Evolutionary conservation across 2,888 invertebrate genomes (phyloP).

Genomic region (Napeogenes sylphis): DNA sequence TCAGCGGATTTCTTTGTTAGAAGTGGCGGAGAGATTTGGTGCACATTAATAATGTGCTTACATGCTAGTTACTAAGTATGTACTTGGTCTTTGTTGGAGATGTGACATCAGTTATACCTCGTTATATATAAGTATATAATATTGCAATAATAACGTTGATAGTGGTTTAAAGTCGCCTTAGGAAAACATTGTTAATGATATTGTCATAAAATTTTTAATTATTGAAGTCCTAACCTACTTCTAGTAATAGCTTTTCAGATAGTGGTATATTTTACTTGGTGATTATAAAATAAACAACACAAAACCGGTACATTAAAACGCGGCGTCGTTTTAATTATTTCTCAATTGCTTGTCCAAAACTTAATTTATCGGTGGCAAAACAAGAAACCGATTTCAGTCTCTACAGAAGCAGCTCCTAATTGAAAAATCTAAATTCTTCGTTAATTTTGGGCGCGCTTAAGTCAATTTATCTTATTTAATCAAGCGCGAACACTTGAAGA

Average conservation of each 20-base stretch:
- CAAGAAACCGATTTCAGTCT: slow-evolving; percentile 38
- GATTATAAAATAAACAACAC: slow-evolving; percentile 11
- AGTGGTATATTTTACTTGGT: slow-evolving; percentile 1
- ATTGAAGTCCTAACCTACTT: background rate
- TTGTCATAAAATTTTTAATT: background rate
- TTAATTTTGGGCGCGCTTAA: slow-evolving; percentile 49
- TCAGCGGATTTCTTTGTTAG: slow-evolving; percentile 22
- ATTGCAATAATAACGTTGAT: too few relatives aligned
- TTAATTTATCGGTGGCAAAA: slow-evolving; percentile 38
- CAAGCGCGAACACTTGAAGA: slow-evolving; percentile 67
- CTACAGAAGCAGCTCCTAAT: slow-evolving; percentile 37
- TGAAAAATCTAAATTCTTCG: slow-evolving; percentile 45
- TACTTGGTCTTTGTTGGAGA: background rate
- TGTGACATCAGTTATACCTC: background rate
- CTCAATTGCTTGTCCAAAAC: slow-evolving; percentile 37
- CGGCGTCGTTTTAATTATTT: slow-evolving; percentile 36
- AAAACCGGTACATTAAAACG: slow-evolving; percentile 19
- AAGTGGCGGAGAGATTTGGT: slow-evolving; percentile 18
- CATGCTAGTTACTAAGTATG: background rate
- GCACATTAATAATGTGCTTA: background rate
- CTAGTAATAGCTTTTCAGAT: slow-evolving; percentile 1
- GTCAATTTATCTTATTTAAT: slow-evolving; percentile 76
- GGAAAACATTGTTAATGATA: background rate
- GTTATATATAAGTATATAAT: too few relatives aligned
- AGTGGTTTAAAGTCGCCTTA: too few relatives aligned